Base-by-base conservation (phyloP, 2,888 invertebrate genomes). In the Lissocephala sabroskyi region DNA sequence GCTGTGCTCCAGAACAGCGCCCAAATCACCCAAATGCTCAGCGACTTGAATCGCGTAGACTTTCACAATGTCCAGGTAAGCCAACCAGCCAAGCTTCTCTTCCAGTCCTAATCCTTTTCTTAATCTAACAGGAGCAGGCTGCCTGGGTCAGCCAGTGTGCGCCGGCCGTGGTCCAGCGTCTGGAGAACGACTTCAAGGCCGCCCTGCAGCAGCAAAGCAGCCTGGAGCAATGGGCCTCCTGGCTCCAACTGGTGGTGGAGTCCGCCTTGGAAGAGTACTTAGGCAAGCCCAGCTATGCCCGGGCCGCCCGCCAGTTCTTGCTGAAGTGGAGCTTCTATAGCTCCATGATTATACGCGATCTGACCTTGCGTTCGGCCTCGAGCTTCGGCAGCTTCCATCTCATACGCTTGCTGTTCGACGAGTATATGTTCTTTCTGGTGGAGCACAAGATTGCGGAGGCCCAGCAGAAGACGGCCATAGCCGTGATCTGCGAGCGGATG, bases 321-420 rank as follows among this genome's bases (percentile, higher is more conserved):
- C 90, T 98, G 56, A 97, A 98, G 86, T 99, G 98, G 98, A 97
- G 96, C 64, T 98, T 98, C 87, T 98, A 98, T 83, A 95, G 97
- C 84, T 98, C 98, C 48, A 96, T 98, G 91, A 96, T 99, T 50
- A 98, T 99, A 71, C 89, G 98, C 40, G 98, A 99, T 86, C 89
- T 99, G 60, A 99, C 98, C 36, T 87, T 98, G 59, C 87, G 96
- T 67, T 97, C 97, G 53, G 98, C 99, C 30, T 95, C 97, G 16
- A 97, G 97, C 85, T 99, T 99, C 86, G 99, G 99, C 44, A 97
- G 97, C 61, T 99, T 99, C 87, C 99, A 99, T 86, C 89, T 99
- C 67, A 95, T 99, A 79, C 92, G 98, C 37, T 88, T 99, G 79
- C 89, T 99, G 50, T 99, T 97, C 85, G 98, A 99, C 86, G 99